These are phyloP conservation scores for Mixornis gularis DNA, from an alignment of 2,113 vertebrate genomes.

Conservation along the genomic window DNA sequence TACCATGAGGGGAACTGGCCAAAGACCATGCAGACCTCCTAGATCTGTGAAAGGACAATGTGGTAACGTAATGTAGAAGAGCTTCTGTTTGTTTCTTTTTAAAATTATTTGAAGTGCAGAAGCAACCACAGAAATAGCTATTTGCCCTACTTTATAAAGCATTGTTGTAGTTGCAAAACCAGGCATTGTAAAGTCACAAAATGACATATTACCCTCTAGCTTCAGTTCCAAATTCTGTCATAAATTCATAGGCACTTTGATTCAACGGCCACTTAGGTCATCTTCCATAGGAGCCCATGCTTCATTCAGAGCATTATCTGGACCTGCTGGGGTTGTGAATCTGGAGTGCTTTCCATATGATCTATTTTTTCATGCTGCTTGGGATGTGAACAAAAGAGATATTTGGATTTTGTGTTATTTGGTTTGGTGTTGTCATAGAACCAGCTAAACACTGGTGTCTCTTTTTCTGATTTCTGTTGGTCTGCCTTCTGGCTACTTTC, in stretches of 20 bases:
- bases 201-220: not conserved
- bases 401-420: not conserved
- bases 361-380: not conserved
- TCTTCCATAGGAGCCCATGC: not conserved
- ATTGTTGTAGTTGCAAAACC: not conserved
- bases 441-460: not conserved
- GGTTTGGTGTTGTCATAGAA: not conserved
- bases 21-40: not conserved
- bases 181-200: not conserved
- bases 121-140: not conserved
- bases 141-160: not conserved
- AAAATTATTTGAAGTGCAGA: not conserved
- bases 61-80: fast-evolving
- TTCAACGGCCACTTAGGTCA: not conserved
- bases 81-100: not conserved
- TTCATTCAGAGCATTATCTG: not conserved
- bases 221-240: not conserved
- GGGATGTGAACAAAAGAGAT: not conserved
- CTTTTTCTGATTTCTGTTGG: not conserved
- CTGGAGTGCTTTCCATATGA: not conserved
- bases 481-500: not conserved
- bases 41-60: not conserved
- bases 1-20: fast-evolving
- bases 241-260: not conserved
- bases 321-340: not conserved